Conservation (phyloP, 2,113 vertebrate genomes). For the Petrocephalus zakoni region DNA sequence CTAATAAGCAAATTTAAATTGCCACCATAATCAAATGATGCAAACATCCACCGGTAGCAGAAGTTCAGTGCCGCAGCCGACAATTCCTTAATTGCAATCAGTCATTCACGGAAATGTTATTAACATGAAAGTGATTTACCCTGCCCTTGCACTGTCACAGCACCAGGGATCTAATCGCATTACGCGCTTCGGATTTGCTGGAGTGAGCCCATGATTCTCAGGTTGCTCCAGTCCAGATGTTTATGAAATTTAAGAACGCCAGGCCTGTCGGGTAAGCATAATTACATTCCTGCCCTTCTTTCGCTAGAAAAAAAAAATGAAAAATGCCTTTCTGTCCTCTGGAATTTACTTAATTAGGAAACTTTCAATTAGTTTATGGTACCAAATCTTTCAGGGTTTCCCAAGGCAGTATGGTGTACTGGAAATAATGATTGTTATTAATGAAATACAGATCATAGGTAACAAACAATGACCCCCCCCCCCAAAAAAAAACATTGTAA, state of each 20-base stretch:
- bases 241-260: constrained; percentile 99
- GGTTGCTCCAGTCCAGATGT: constrained; percentile 99
- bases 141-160: constrained; percentile 99
- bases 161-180: constrained; percentile 99
- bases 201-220: constrained; percentile 98
- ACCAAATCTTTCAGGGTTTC: background rate
- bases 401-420: background rate
- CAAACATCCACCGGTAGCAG: constrained; percentile 97
- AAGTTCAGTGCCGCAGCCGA: constrained; percentile 99
- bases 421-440: background rate
- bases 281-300: constrained; percentile 71
- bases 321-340: constrained; percentile 19
- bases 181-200: constrained; percentile 99
- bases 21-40: constrained; percentile 99
- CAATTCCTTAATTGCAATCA: constrained; percentile 99
- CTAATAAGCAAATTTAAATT: constrained; percentile 99
- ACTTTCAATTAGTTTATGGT: constrained; percentile 80
- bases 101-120: constrained; percentile 99
- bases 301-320: constrained; percentile 23
- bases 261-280: constrained; percentile 99
- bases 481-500: background rate
- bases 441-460: background rate
- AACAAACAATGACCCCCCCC: background rate
- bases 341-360: constrained; percentile 90
- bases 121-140: constrained; percentile 99